phyloP scores from a whole-genome alignment of 2,888 invertebrate species.

The Aquatica leii region DNA sequence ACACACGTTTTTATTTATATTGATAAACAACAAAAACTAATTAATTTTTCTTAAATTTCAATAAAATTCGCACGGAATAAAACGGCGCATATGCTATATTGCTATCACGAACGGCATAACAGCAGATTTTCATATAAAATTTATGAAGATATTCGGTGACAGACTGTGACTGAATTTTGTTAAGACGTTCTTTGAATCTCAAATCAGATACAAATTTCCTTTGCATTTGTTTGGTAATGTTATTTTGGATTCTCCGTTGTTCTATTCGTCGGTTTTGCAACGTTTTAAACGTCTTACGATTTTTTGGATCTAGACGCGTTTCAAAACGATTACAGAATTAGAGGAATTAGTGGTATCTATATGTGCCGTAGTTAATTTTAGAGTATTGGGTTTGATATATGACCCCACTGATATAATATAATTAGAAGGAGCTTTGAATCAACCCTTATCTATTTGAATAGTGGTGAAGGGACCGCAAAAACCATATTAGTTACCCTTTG shows the following conservation, averaged over 20 bases:
- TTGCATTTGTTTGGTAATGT: constrained; percentile 19
- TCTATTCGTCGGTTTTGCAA: neutral
- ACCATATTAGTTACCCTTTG: constrained; percentile 61
- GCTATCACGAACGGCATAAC: constrained; percentile 38
- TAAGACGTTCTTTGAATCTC: constrained; percentile 32
- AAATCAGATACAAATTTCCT: constrained; percentile 29
- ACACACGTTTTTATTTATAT: no score
- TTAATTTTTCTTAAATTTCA: no score
- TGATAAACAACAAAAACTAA: no score
- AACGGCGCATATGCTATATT: constrained; percentile 37
- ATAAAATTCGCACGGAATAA: no score
- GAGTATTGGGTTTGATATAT: constrained; percentile 58
- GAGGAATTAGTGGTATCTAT: constrained; percentile 40
- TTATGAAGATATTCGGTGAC: constrained; percentile 44
- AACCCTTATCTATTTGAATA: constrained; percentile 62
- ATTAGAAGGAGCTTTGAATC: constrained; percentile 60
- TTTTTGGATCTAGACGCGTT: neutral
- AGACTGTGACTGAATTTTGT: constrained; percentile 40
- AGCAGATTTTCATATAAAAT: constrained; percentile 43
- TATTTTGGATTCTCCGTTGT: neutral
- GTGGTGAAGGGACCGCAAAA: constrained; percentile 60
- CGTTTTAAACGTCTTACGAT: neutral
- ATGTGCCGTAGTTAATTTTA: constrained; percentile 38
- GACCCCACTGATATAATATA: constrained; percentile 61
- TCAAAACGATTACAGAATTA: constrained; percentile 30